Evolutionary conservation across 2,113 vertebrate species (phyloP).

Genomic region (Jaculus jaculus): DNA sequence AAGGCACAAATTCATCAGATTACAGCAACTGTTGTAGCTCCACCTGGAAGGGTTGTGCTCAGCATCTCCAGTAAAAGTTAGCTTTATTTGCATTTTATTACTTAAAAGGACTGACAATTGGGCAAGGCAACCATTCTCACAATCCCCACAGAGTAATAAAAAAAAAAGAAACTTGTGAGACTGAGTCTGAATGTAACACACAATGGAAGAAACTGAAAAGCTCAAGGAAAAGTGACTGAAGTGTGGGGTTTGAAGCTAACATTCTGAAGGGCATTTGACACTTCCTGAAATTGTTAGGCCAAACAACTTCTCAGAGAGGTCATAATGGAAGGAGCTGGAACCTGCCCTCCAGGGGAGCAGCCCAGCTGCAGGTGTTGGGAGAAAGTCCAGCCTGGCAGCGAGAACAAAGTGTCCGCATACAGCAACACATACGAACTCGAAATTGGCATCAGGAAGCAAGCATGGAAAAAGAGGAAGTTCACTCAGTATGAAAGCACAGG

Average conservation of each 20-base stretch:
- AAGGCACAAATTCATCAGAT: not conserved
- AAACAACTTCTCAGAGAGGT: not conserved
- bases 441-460: not conserved
- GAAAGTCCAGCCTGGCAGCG: not conserved
- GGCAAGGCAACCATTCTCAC: conserved; percentile 32
- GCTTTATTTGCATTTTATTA: conserved; percentile 20
- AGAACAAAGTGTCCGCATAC: not conserved
- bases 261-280: conserved; percentile 9
- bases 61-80: conserved; percentile 35
- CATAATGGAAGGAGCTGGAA: not conserved
- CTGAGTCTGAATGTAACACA: not conserved
- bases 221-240: conserved; percentile 20
- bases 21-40: not conserved
- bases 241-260: not conserved
- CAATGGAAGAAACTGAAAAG: not conserved
- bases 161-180: not conserved
- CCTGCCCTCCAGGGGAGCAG: not conserved
- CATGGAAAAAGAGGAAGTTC: not conserved
- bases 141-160: not conserved
- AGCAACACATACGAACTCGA: not conserved
- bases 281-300: not conserved
- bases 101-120: conserved; percentile 33
- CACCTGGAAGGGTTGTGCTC: conserved; percentile 18
- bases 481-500: not conserved
- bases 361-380: not conserved